phyloP scores from a whole-genome alignment of 2,113 vertebrate genomes.

The Notothenia coriiceps region DNA sequence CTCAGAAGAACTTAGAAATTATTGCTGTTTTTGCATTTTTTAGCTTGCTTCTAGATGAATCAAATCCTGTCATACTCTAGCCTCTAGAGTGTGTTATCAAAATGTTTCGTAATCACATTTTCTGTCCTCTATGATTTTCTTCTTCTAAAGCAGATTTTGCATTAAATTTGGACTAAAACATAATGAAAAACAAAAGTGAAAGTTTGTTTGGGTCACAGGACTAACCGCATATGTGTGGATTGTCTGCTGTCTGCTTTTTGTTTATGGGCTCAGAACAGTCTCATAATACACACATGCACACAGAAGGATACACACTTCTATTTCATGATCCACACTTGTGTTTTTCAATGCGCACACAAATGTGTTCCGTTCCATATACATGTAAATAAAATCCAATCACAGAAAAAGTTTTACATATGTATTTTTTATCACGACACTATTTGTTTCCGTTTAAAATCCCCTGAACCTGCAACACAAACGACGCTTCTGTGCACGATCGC shows the following conservation, averaged over 20 bases:
- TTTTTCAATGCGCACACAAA: too few relatives aligned
- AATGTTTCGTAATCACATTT: background rate
- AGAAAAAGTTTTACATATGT: too few relatives aligned
- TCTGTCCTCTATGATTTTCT: background rate
- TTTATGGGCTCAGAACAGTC: too few relatives aligned
- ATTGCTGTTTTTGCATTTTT: constrained; percentile 6
- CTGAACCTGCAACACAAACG: too few relatives aligned
- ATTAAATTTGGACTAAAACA: background rate
- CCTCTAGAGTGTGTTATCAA: background rate
- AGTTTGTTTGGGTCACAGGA: background rate
- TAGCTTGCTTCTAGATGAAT: background rate
- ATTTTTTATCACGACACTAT: too few relatives aligned
- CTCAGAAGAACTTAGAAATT: background rate
- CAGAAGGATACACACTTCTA: too few relatives aligned
- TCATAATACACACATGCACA: too few relatives aligned
- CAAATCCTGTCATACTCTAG: background rate
- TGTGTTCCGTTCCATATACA: too few relatives aligned
- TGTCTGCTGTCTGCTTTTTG: constrained; percentile 6
- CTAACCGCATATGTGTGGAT: constrained; percentile 1
- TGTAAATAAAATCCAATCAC: too few relatives aligned
- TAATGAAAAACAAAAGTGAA: constrained; percentile 28
- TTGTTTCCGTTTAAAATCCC: too few relatives aligned
- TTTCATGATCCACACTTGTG: too few relatives aligned
- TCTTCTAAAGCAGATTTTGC: background rate
- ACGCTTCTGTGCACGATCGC: too few relatives aligned